Evolutionary conservation across 23 tunicate genomes (phyloP), one percentile per base, ranked within the genome.

Genomic region (Trididemnum miniatum): DNA sequence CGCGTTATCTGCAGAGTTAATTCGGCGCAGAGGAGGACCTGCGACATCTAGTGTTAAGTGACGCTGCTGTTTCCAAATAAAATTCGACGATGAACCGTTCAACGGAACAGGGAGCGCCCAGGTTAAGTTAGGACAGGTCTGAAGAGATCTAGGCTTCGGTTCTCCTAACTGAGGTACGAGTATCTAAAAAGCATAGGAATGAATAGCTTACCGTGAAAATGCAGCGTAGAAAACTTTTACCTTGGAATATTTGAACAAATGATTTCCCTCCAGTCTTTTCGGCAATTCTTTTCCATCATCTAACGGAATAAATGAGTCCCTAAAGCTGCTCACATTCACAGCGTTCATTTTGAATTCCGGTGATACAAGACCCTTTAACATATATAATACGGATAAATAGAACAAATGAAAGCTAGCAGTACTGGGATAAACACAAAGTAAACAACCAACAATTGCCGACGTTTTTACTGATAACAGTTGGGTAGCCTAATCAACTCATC

Each of bases 231-330:
- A n/a, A 20, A 35, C 22, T 7, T 38, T 24, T 51, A 91, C 97
- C 83, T 92, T 92, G 0, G 97, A 92, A 79, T 87, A 92, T 50
- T 87, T 87, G 35, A 78, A 85, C 38, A 92, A 62, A 31, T 83
- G 92, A 65, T 92, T 92, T 29, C 86, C 89, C 33, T 85, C 89
- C 82, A 92, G 62, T 63, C 89, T 62, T 35, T 72, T 65, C 2
- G 97, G 97, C 25, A 77, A 35, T 59, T 86, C 67, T 33, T 69
- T 73, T 1, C 83, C 83, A 24, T 85, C 96, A n/a, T 65, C 25
- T 31, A 63, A 49, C 1, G 89, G 86, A 54, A 77, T 54, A 29
- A 5, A 4, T 7, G 54, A 9, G n/a, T n/a, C n/a, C 15, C 54
- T 44, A 44, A 9, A 7, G 15, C 15, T 44, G 54, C 54, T 44